Percentiles rank a stretch among this genome's conserved stretches.
These are phyloP conservation scores for Leucozona laternaria DNA, from an alignment of 2,888 invertebrate genomes.

Conservation along the genomic window DNA sequence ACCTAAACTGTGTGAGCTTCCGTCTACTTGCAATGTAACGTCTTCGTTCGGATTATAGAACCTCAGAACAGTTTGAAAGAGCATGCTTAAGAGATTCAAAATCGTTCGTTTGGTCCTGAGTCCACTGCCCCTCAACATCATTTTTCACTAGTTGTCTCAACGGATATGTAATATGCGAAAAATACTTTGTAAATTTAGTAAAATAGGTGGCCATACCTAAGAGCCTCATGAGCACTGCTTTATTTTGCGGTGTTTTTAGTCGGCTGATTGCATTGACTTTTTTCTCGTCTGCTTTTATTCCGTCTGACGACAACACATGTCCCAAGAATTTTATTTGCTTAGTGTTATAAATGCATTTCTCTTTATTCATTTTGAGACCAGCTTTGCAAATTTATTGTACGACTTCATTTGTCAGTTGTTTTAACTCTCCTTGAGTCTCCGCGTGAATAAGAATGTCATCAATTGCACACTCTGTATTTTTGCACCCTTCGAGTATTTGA, in stretches of 20 bases:
- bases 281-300: constrained; percentile 21
- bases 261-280: constrained; percentile 29
- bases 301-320: neutral
- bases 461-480: constrained; percentile 20
- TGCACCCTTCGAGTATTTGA: constrained; percentile 23
- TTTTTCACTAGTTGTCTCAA: constrained; percentile 14
- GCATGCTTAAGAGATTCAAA: neutral
- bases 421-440: neutral
- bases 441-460: constrained; percentile 23
- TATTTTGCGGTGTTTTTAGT: constrained; percentile 25
- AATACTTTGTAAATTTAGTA: constrained; percentile 70
- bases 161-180: constrained; percentile 53
- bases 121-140: constrained; percentile 1
- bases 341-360: constrained; percentile 12
- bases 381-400: constrained; percentile 13
- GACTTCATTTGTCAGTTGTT: neutral
- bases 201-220: constrained; percentile 38
- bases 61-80: neutral
- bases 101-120: neutral
- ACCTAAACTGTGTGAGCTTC: constrained; percentile 75
- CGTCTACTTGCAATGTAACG: constrained; percentile 75
- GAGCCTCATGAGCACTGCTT: constrained; percentile 11
- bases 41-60: constrained; percentile 9
- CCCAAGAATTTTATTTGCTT: neutral
- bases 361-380: constrained; percentile 30